A percentile compares a stretch with the other conserved stretches of the same genome.
These are phyloP conservation scores for Cactoblastis cactorum DNA, from an alignment of 2,888 invertebrate genomes.

Conservation along the genomic window DNA sequence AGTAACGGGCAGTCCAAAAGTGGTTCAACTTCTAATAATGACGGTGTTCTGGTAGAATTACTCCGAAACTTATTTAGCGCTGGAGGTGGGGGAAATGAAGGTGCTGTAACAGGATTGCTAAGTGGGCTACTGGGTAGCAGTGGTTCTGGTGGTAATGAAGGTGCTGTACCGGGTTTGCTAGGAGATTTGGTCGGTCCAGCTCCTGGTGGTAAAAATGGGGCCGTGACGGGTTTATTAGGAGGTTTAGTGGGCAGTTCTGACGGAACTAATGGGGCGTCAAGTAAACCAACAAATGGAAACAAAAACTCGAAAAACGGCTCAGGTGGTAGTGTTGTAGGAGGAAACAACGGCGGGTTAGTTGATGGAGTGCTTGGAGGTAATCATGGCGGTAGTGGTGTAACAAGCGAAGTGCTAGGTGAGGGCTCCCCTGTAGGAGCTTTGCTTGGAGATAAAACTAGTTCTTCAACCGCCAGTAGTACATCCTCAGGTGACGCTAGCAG, in stretches of 20 bases:
- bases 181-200: neutral
- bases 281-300: neutral
- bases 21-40: conserved; percentile 1
- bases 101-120: neutral
- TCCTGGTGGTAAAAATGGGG: conserved; percentile 4
- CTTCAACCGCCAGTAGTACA: neutral
- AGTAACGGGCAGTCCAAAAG: conserved; percentile 4
- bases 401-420: neutral
- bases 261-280: neutral
- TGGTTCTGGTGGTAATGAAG: conserved; percentile 6
- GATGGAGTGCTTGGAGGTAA: neutral
- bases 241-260: neutral
- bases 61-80: neutral
- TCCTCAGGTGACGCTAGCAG: neutral
- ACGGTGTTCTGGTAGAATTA: neutral
- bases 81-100: neutral
- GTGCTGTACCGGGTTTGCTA: neutral
- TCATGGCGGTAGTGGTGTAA: neutral
- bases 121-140: neutral
- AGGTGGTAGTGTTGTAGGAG: neutral
- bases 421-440: neutral
- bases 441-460: too few species aligned
- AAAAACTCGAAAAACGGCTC: neutral
- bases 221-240: neutral
- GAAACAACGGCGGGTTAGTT: neutral